phyloP scores from a whole-genome alignment of 2,888 invertebrate species.

The Hyposoter dolosus region DNA sequence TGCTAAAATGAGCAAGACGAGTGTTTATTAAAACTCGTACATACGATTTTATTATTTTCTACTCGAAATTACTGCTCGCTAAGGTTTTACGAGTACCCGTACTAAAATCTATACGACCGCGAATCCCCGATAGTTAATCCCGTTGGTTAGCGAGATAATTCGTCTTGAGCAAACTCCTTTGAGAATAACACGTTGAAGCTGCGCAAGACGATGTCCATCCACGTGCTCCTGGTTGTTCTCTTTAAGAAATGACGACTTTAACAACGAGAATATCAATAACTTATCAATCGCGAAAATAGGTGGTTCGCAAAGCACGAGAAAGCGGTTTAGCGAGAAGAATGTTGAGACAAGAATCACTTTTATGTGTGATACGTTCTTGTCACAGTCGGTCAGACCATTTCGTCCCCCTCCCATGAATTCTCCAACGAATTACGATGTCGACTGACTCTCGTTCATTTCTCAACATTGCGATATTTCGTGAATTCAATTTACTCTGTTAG shows the following conservation, averaged over 20 bases:
- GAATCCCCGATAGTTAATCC: background rate
- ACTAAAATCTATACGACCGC: background rate
- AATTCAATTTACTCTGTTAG: background rate
- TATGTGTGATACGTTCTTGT: conserved; percentile 1
- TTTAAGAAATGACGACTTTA: conserved; percentile 7
- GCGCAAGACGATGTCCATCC: conserved; percentile 1
- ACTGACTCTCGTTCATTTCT: background rate
- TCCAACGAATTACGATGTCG: background rate
- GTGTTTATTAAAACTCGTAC: conserved; percentile 15
- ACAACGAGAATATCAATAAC: conserved; percentile 1
- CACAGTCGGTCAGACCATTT: background rate
- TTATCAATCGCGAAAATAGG: background rate
- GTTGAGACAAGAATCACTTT: conserved; percentile 11
- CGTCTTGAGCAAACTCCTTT: background rate
- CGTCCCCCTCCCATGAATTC: background rate
- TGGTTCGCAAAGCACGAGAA: background rate
- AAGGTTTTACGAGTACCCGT: background rate
- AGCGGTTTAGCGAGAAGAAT: conserved; percentile 14
- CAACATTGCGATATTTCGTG: background rate
- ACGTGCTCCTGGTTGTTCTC: background rate
- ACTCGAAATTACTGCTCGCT: conserved; percentile 6
- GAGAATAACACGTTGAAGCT: background rate
- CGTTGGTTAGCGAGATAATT: background rate
- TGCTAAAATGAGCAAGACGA: background rate
- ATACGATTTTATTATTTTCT: conserved; percentile 6